Percentiles rank a stretch among this genome's conserved stretches.
phyloP scores from a whole-genome alignment of 2,797 vertebrate genomes.

The Lithobates pipiens region DNA sequence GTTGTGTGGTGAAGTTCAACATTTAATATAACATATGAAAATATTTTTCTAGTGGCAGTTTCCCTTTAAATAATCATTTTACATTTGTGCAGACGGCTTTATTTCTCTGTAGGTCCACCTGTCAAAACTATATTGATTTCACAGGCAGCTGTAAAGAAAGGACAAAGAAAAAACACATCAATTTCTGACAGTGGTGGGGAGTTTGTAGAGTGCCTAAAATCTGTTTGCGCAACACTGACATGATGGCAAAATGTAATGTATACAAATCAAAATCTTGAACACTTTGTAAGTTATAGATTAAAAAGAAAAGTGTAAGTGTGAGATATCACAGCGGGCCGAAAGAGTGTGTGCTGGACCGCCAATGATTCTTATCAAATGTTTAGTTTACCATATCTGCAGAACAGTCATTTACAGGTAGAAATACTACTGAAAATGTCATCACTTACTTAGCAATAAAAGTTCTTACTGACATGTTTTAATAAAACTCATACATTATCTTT shows the following conservation, averaged over 20 bases:
- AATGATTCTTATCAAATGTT: conserved; percentile 7
- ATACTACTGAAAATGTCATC: background rate
- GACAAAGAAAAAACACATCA: background rate
- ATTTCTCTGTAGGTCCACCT: background rate
- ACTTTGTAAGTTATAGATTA: background rate
- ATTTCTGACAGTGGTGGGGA: background rate
- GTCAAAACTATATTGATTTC: background rate
- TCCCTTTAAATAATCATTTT: conserved; percentile 17
- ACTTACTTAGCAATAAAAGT: background rate
- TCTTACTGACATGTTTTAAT: conserved; percentile 6
- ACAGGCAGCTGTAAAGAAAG: background rate
- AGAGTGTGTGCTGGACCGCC: background rate
- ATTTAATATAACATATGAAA: conserved; percentile 18
- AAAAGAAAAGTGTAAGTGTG: conserved; percentile 1
- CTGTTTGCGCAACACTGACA: background rate
- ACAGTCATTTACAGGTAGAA: background rate
- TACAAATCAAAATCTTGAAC: background rate
- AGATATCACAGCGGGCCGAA: background rate
- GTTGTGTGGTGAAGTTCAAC: background rate
- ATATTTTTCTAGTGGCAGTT: conserved; percentile 26
- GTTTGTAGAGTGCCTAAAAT: background rate
- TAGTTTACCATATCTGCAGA: conserved; percentile 16
- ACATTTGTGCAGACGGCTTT: background rate
- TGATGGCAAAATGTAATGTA: conserved; percentile 11
- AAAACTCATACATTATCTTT: background rate